These are phyloP conservation scores for Drosophila nigricruria DNA, from an alignment of 2,888 invertebrate species.

Conservation along the genomic window DNA sequence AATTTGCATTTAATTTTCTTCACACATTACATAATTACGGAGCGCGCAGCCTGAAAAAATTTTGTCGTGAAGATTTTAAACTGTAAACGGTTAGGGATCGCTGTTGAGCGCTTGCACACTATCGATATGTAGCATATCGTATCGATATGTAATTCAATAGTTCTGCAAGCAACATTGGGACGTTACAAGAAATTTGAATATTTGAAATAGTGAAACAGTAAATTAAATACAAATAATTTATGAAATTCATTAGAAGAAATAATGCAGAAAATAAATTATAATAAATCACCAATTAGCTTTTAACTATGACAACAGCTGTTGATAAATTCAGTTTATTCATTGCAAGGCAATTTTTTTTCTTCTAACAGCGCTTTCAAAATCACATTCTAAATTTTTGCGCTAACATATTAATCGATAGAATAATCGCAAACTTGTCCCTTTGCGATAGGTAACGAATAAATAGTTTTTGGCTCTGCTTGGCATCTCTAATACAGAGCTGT, in stretches of 20 bases:
- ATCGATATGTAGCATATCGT: not conserved
- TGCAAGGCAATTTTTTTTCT: too few species aligned
- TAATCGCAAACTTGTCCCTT: too few species aligned
- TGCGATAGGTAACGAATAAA: not conserved
- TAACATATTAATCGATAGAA: not conserved
- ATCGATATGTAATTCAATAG: too few species aligned
- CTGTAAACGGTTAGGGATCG: conserved; percentile 1
- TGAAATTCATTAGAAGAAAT: not conserved
- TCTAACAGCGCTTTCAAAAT: too few species aligned
- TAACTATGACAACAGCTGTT: too few species aligned
- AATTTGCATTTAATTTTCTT: not conserved
- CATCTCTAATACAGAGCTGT: conserved; percentile 13
- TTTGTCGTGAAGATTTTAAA: not conserved
- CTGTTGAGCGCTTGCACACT: not conserved
- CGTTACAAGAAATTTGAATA: not conserved
- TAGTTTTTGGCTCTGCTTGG: too few species aligned
- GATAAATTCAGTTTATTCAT: too few species aligned
- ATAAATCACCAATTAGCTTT: too few species aligned
- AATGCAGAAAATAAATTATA: too few species aligned
- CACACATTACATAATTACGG: not conserved
- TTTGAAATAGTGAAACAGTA: not conserved
- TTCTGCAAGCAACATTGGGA: not conserved
- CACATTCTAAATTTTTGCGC: not conserved
- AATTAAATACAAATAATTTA: not conserved
- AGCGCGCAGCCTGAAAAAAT: not conserved